These are phyloP conservation scores for Allophyes oxyacanthae DNA, from an alignment of 2,888 invertebrate species.

Conservation along the genomic window DNA sequence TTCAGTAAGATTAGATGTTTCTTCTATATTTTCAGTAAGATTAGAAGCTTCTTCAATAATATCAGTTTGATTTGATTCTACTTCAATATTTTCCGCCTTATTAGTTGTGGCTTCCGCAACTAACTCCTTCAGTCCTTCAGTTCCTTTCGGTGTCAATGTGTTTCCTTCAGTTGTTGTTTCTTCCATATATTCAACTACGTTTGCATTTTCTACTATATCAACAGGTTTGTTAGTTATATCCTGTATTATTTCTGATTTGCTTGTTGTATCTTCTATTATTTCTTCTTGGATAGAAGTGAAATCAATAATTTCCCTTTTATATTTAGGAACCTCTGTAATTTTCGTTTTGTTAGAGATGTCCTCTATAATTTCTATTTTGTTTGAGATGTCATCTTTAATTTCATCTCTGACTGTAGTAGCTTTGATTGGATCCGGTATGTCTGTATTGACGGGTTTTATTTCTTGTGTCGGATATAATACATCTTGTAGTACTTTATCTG, in stretches of 20 bases:
- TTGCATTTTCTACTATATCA: conserved; percentile 11
- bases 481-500: conserved; percentile 57
- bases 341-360: conserved; percentile 4
- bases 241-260: conserved; percentile 1
- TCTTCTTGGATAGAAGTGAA: conserved; percentile 10
- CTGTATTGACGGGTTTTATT: conserved; percentile 71
- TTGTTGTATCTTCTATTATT: conserved; percentile 8
- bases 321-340: background rate
- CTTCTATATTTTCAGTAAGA: conserved; percentile 21
- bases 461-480: conserved; percentile 76
- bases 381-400: conserved; percentile 2
- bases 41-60: conserved; percentile 10
- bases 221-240: conserved; percentile 1
- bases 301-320: conserved; percentile 6
- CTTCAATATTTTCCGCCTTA: too few species aligned
- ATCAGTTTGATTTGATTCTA: background rate
- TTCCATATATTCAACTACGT: conserved; percentile 8
- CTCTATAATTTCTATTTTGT: conserved; percentile 8
- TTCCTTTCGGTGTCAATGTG: too few species aligned
- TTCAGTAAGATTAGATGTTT: conserved; percentile 15
- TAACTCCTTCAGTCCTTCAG: too few species aligned
- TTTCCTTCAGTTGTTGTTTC: background rate
- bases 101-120: too few species aligned
- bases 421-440: conserved; percentile 48
- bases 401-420: conserved; percentile 34